phyloP scores from a whole-genome alignment of 2,113 vertebrate genomes.

The Camelus bactrianus region DNA sequence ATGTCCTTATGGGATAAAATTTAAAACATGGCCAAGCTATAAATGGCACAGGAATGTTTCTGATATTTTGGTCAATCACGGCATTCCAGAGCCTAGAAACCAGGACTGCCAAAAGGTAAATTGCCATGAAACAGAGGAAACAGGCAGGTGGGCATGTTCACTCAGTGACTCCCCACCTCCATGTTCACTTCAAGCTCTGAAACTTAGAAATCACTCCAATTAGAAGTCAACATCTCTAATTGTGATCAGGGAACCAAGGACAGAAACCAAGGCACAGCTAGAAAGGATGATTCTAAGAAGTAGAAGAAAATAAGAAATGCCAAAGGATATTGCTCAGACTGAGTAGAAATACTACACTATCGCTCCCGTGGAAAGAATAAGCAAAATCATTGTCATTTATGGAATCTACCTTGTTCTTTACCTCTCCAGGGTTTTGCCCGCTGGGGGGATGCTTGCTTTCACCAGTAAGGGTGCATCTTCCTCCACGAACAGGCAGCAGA shows the following conservation, averaged over 20 bases:
- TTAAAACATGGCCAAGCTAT: neutral
- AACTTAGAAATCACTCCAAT: neutral
- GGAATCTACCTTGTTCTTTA: neutral
- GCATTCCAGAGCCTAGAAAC: neutral
- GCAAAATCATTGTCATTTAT: neutral
- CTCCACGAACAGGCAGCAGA: neutral
- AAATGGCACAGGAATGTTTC: neutral
- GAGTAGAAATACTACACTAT: neutral
- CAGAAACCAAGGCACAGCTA: neutral
- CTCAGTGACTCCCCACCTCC: neutral
- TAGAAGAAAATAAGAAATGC: neutral
- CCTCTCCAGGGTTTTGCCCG: rapidly evolving
- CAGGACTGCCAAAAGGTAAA: neutral
- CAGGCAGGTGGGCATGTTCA: neutral
- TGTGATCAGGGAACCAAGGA: neutral
- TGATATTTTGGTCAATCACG: neutral
- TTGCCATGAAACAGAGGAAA: neutral
- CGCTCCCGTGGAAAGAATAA: neutral
- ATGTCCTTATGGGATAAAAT: neutral
- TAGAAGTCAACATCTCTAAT: neutral
- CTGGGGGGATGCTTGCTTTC: neutral
- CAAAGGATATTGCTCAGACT: neutral
- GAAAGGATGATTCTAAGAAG: neutral
- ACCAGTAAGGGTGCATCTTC: neutral
- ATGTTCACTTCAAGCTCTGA: neutral